phyloP scores from a whole-genome alignment of 2,797 vertebrate genomes.

The Acrocephalus scirpaceus region DNA sequence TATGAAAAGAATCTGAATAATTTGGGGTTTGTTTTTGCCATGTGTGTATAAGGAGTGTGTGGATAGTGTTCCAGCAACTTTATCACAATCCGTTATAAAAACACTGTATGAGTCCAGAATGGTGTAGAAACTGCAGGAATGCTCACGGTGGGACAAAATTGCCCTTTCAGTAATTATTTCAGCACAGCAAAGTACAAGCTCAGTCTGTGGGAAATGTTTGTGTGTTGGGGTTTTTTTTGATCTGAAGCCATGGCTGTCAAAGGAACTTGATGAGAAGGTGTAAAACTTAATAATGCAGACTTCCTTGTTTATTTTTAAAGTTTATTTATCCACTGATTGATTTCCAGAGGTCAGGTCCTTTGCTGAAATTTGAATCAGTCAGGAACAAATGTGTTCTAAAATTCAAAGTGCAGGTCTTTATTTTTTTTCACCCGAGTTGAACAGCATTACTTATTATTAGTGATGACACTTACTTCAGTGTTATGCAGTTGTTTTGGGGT shows the following conservation, averaged over 20 bases:
- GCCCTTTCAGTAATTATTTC: background rate
- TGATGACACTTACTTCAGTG: background rate
- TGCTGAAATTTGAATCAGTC: background rate
- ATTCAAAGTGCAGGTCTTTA: background rate
- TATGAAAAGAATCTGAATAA: background rate
- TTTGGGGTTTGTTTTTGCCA: background rate
- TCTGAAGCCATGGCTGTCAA: constrained; percentile 25
- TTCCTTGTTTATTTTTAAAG: background rate
- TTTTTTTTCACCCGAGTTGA: background rate
- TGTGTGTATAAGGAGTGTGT: fast-evolving
- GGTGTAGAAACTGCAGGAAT: background rate
- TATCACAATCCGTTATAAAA: background rate
- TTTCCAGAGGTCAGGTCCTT: background rate
- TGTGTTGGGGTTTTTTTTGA: background rate
- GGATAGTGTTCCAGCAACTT: background rate
- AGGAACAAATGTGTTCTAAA: background rate
- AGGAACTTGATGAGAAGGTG: constrained; percentile 6
- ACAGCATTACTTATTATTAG: background rate
- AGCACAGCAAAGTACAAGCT: background rate
- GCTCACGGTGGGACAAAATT: background rate
- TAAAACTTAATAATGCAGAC: background rate
- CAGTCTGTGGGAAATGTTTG: background rate
- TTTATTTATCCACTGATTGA: background rate
- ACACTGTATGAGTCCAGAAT: background rate
- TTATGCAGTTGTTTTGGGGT: background rate